phyloP scores from a whole-genome alignment of 2,888 invertebrate species.

The Meta bourneti region DNA sequence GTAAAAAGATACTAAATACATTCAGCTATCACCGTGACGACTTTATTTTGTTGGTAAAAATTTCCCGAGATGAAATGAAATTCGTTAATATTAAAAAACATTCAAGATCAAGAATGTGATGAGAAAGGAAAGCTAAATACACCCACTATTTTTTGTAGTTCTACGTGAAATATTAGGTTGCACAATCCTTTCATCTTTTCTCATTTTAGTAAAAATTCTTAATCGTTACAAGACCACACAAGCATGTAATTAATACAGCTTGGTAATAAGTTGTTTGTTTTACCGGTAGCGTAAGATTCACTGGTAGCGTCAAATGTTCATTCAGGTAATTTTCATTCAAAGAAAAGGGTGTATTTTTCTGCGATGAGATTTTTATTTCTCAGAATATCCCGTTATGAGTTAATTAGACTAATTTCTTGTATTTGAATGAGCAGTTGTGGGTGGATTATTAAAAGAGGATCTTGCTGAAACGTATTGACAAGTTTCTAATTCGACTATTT shows the following conservation, averaged over 20 bases:
- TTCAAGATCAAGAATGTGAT: constrained; percentile 36
- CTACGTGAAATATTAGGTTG: constrained; percentile 25
- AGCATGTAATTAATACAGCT: constrained; percentile 52
- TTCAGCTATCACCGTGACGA: no score
- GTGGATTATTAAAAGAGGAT: neutral
- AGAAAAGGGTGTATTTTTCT: constrained; percentile 28
- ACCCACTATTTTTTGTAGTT: neutral
- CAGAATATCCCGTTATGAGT: constrained; percentile 49
- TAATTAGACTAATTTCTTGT: constrained; percentile 47
- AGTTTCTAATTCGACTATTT: no score
- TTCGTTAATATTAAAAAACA: constrained; percentile 28
- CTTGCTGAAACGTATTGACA: no score
- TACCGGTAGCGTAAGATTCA: constrained; percentile 8
- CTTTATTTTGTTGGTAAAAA: no score
- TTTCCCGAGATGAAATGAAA: neutral
- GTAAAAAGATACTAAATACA: no score
- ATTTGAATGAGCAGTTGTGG: constrained; percentile 46
- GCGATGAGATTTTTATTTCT: constrained; percentile 15
- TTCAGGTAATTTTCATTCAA: constrained; percentile 27
- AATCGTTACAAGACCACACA: constrained; percentile 39
- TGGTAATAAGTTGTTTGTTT: constrained; percentile 52
- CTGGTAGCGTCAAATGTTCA: constrained; percentile 14
- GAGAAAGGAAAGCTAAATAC: neutral
- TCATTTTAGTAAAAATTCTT: constrained; percentile 30
- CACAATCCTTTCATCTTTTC: constrained; percentile 10